Evolutionary conservation across 1,140 invertebrate species (phyloP).

Genomic region (Bombyx mandarina): DNA sequence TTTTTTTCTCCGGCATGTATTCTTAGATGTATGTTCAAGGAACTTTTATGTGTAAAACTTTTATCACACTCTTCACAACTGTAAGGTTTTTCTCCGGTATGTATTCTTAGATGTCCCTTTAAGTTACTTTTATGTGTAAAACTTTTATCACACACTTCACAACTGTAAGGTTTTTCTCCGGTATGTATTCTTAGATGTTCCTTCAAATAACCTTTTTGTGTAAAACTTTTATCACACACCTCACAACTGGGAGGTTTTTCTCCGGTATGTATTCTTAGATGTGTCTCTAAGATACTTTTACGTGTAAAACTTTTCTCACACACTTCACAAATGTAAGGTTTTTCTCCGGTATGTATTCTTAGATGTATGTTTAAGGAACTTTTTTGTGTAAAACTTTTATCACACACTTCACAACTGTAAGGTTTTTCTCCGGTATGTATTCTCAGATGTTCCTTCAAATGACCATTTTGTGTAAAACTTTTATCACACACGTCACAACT

Average conservation of each 20-base stretch:
- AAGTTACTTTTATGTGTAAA: constrained; percentile 4
- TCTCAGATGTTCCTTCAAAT: constrained; percentile 6
- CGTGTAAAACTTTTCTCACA: constrained; percentile 7
- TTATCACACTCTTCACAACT: constrained; percentile 12
- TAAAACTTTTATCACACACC: constrained; percentile 10
- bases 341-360: constrained; percentile 11
- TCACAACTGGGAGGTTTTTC: constrained; percentile 15
- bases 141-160: constrained; percentile 9
- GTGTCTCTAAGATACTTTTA: constrained; percentile 2
- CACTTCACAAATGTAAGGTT: constrained; percentile 11
- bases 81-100: constrained; percentile 10
- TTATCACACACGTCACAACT: constrained; percentile 7
- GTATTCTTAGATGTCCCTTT: constrained; percentile 4
- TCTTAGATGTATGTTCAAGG: constrained; percentile 6
- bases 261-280: constrained; percentile 9
- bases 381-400: constrained; percentile 2
- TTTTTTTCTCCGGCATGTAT: constrained; percentile 8
- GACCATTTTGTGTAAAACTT: neutral
- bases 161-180: constrained; percentile 11
- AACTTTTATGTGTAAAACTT: neutral
- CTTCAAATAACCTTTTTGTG: neutral
- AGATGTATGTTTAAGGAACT: too few relatives aligned
- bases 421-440: constrained; percentile 13
- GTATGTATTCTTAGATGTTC: constrained; percentile 9
- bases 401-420: constrained; percentile 13